A percentile compares a stretch with the other conserved stretches of the same genome.
phyloP scores from a whole-genome alignment of 2,113 vertebrate genomes.

The Cynoglossus semilaevis region DNA sequence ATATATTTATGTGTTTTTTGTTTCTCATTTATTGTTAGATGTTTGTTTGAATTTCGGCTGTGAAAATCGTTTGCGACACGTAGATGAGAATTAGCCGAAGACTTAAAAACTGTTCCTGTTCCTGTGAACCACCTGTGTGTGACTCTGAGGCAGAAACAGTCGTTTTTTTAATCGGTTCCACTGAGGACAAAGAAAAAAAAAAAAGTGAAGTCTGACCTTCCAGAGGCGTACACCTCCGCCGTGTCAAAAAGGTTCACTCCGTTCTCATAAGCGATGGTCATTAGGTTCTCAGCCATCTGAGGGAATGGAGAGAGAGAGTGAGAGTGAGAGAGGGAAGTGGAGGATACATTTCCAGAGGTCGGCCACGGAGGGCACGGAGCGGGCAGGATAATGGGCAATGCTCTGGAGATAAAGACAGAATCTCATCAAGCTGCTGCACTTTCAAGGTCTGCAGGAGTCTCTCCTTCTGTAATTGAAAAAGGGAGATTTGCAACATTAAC shows the following conservation, averaged over 20 bases:
- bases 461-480: conserved; percentile 8
- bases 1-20: too few relatives aligned
- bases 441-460: conserved; percentile 23
- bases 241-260: conserved; percentile 98
- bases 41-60: too few relatives aligned
- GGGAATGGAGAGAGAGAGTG: conserved; percentile 48
- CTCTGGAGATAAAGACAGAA: conserved; percentile 4
- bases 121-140: too few relatives aligned
- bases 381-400: conserved; percentile 23
- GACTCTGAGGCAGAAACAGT: background rate
- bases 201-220: conserved; percentile 83
- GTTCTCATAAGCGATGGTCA: conserved; percentile 95
- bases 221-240: conserved; percentile 94
- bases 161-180: conserved; percentile 21
- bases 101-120: too few relatives aligned
- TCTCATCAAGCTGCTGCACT: background rate
- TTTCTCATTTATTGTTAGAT: too few relatives aligned
- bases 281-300: conserved; percentile 93
- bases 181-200: too few relatives aligned
- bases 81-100: too few relatives aligned
- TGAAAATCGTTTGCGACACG: too few relatives aligned
- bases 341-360: conserved; percentile 29
- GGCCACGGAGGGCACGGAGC: conserved; percentile 14
- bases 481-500: conserved; percentile 12
- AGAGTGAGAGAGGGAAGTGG: conserved; percentile 27